These are phyloP conservation scores for Nasonia longicornis DNA, from an alignment of 1,140 invertebrate genomes.

Conservation along the genomic window DNA sequence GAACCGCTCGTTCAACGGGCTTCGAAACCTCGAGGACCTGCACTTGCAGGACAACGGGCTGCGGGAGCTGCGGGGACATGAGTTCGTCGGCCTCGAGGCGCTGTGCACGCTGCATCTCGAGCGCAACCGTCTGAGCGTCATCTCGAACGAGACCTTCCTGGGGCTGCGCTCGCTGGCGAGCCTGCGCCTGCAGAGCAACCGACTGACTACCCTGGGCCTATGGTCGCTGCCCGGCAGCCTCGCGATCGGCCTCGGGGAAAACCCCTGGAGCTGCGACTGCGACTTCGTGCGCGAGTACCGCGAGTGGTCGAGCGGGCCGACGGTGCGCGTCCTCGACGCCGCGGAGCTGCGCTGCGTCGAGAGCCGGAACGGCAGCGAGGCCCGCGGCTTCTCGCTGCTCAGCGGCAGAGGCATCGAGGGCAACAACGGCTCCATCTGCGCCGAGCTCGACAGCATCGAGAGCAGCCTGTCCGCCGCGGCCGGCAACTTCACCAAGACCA, in stretches of 20 bases:
- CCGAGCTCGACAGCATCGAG: constrained; percentile 75
- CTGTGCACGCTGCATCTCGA: constrained; percentile 76
- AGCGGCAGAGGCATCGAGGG: constrained; percentile 50
- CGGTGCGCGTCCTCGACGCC: constrained; percentile 73
- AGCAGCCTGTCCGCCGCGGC: constrained; percentile 63
- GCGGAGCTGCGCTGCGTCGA: constrained; percentile 74
- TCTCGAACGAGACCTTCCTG: constrained; percentile 84
- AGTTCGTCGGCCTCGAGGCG: constrained; percentile 81
- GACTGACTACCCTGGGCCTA: constrained; percentile 78
- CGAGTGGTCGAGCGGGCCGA: constrained; percentile 78
- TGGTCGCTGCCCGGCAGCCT: constrained; percentile 80
- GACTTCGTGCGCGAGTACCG: constrained; percentile 83
- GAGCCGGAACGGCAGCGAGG: constrained; percentile 72
- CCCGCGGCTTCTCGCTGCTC: constrained; percentile 57
- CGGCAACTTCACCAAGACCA: constrained; percentile 79
- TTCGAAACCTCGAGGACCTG: constrained; percentile 83
- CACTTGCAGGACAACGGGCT: constrained; percentile 86
- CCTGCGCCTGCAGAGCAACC: constrained; percentile 83
- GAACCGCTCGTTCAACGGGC: constrained; percentile 90
- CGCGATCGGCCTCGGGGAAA: constrained; percentile 79
- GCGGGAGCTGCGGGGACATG: constrained; percentile 81
- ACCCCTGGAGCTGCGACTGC: constrained; percentile 92
- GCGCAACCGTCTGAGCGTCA: constrained; percentile 76
- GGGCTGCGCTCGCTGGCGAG: constrained; percentile 78
- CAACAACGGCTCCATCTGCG: constrained; percentile 64